Evolutionary conservation across 2,888 invertebrate genomes (phyloP).

Genomic region (Drosophila sordidapex): DNA sequence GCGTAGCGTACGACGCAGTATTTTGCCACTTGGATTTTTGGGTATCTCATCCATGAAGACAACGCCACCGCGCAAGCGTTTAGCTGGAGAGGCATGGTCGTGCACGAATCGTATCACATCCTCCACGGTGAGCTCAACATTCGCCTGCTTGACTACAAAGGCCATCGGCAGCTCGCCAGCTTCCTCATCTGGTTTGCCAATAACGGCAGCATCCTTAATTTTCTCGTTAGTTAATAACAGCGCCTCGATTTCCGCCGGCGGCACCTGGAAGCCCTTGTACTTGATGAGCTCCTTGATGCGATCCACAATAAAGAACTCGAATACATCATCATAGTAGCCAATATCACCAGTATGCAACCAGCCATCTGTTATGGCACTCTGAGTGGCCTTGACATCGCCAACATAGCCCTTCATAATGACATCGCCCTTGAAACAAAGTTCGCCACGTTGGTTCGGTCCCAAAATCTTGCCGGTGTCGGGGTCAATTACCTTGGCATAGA

Average conservation of each 20-base stretch:
- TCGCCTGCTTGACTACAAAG: conserved; percentile 89
- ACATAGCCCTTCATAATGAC: conserved; percentile 94
- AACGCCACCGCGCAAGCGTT: conserved; percentile 91
- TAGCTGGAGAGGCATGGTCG: conserved; percentile 88
- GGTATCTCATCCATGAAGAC: conserved; percentile 91
- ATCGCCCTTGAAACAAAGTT: conserved; percentile 93
- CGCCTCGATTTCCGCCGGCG: conserved; percentile 95
- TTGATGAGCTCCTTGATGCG: conserved; percentile 95
- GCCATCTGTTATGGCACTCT: conserved; percentile 89
- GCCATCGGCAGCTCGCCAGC: conserved; percentile 92
- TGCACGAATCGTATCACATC: conserved; percentile 87
- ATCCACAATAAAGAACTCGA: conserved; percentile 92
- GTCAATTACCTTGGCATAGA: conserved; percentile 88
- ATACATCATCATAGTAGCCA: conserved; percentile 92
- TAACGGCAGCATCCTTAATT: conserved; percentile 92
- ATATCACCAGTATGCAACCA: conserved; percentile 93
- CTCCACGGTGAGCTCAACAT: conserved; percentile 85
- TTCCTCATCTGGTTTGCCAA: conserved; percentile 90
- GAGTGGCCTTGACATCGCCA: conserved; percentile 89
- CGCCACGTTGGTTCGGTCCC: conserved; percentile 90
- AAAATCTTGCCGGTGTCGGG: conserved; percentile 87
- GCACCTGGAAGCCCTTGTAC: conserved; percentile 94
- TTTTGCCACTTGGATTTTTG: conserved; percentile 92
- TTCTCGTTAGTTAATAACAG: conserved; percentile 89
- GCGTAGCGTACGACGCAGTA: conserved; percentile 87